These are phyloP conservation scores for Sebastes cheni DNA, from an alignment of 2,797 vertebrate species.

Conservation along the genomic window DNA sequence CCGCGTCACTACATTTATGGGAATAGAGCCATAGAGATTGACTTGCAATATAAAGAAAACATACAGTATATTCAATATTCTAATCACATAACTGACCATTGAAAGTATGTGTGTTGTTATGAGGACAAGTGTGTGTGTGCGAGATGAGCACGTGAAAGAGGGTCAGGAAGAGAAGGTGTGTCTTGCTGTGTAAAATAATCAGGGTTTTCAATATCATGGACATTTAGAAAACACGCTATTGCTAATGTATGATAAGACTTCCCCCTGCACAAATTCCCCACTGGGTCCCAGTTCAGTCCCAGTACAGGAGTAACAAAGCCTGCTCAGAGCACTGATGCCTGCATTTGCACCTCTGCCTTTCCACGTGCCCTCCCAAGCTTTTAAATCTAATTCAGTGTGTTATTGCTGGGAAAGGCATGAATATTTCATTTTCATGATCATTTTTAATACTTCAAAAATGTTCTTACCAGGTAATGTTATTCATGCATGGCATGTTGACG, in stretches of 20 bases:
- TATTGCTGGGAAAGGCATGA: constrained; percentile 16
- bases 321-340: constrained; percentile 14
- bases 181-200: constrained; percentile 21
- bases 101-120: not conserved
- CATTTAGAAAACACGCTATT: constrained; percentile 12
- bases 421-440: not conserved
- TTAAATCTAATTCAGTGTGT: constrained; percentile 7
- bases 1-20: constrained; percentile 35
- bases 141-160: constrained; percentile 1
- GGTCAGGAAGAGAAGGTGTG: not conserved
- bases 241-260: constrained; percentile 5
- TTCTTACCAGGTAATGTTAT: not conserved
- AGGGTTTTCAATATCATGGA: constrained; percentile 39
- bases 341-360: constrained; percentile 16
- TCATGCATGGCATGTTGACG: constrained; percentile 31
- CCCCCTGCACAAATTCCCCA: constrained; percentile 17
- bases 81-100: constrained; percentile 11
- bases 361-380: not conserved
- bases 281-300: constrained; percentile 1
- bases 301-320: not conserved
- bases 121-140: not conserved
- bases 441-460: constrained; percentile 5
- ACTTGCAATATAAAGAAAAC: constrained; percentile 36
- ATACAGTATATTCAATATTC: constrained; percentile 17
- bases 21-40: constrained; percentile 69